Conservation (phyloP, 2,113 vertebrate species). For the Vulpes vulpes region DNA sequence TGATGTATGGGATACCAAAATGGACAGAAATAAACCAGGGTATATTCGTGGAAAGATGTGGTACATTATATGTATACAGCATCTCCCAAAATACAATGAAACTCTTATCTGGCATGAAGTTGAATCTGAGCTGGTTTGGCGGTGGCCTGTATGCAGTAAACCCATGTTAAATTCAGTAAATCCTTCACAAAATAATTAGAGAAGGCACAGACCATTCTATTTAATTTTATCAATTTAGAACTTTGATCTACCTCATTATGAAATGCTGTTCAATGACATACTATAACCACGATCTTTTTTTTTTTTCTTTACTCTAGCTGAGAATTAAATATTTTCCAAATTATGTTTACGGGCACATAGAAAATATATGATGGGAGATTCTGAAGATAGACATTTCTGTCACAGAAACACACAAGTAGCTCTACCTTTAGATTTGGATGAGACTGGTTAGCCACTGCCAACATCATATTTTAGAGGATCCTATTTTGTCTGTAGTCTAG, state of each 20-base stretch:
- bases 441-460: background rate
- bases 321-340: background rate
- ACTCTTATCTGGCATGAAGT: background rate
- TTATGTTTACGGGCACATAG: background rate
- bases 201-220: background rate
- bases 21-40: background rate
- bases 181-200: background rate
- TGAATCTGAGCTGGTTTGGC: background rate
- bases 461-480: background rate
- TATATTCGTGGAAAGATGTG: background rate
- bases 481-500: background rate
- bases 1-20: background rate
- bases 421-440: background rate
- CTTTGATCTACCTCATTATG: background rate
- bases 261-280: background rate
- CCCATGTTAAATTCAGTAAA: background rate
- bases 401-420: background rate
- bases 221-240: background rate
- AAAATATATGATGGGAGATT: background rate
- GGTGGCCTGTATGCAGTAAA: background rate
- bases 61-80: rapidly evolving
- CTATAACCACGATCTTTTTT: background rate
- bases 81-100: background rate
- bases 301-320: background rate
- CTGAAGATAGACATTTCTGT: background rate